Evolutionary conservation across 2,888 invertebrate species (phyloP).

Genomic region (Caenorhabditis sulstoni): DNA sequence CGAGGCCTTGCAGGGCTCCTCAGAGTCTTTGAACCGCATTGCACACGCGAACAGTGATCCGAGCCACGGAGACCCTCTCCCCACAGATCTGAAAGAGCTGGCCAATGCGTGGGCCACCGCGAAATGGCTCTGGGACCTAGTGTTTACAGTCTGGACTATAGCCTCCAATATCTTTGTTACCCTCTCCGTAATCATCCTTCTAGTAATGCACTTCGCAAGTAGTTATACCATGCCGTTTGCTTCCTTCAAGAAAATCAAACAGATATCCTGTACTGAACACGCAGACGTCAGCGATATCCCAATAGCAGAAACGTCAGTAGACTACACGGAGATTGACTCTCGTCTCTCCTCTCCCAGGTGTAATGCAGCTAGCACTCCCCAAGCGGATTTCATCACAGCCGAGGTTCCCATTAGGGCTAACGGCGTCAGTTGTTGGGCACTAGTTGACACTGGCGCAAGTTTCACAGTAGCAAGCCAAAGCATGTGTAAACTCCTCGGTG

Average conservation of each 20-base stretch:
- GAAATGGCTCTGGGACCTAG: neutral
- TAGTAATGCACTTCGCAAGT: too few species aligned
- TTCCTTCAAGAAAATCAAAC: too few species aligned
- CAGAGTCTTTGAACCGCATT: constrained; percentile 3
- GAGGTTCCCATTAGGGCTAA: constrained; percentile 23
- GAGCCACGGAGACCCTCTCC: neutral
- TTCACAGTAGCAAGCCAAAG: constrained; percentile 4
- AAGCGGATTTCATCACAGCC: constrained; percentile 18
- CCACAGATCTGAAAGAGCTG: neutral
- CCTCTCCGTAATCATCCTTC: too few species aligned
- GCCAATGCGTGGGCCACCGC: neutral
- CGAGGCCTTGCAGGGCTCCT: constrained; percentile 11
- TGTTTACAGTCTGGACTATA: too few species aligned
- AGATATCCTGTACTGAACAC: too few species aligned
- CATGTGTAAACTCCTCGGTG: neutral
- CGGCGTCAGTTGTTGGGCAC: constrained; percentile 8
- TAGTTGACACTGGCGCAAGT: constrained; percentile 35
- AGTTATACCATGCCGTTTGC: too few species aligned
- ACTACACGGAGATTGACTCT: too few species aligned
- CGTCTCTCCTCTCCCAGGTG: too few species aligned
- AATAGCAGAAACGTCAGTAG: too few species aligned
- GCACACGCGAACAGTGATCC: neutral
- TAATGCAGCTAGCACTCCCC: too few species aligned
- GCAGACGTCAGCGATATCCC: too few species aligned
- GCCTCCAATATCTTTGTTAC: too few species aligned